Conservation (phyloP, 2,113 vertebrate genomes). For the Carettochelys insculpta region DNA sequence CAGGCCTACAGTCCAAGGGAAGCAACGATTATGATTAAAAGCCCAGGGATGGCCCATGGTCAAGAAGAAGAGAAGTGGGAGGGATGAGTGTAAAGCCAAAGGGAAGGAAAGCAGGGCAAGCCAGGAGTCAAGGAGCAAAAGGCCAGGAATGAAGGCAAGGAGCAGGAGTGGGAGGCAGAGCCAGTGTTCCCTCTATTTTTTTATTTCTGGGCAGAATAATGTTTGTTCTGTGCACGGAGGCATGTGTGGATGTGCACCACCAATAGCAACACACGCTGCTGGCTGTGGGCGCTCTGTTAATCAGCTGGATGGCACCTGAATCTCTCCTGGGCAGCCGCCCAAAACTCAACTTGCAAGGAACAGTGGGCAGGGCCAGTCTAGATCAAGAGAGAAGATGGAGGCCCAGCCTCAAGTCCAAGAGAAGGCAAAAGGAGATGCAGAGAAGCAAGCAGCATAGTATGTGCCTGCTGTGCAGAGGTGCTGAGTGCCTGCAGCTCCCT, state of each 20-base stretch:
- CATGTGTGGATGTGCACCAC: no score
- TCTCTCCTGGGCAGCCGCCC: no score
- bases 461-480: not conserved
- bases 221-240: no score
- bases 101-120: not conserved
- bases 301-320: no score
- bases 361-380: not conserved
- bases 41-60: not conserved
- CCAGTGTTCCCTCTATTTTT: no score
- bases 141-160: not conserved
- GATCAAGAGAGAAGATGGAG: not conserved
- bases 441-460: slow-evolving; percentile 3
- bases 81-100: not conserved
- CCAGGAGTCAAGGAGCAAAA: not conserved
- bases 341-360: no score
- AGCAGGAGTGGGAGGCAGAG: not conserved
- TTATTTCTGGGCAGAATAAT: no score
- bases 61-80: not conserved
- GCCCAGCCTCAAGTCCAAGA: not conserved
- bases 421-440: slow-evolving; percentile 13
- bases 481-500: not conserved
- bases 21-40: not conserved
- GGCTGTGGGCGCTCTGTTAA: no score
- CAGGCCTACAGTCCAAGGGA: not conserved
- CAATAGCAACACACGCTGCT: no score